A percentile compares a stretch with the other conserved stretches of the same genome.
Evolutionary conservation across 2,888 invertebrate genomes (phyloP).

Genomic region (Dryobota labecula): DNA sequence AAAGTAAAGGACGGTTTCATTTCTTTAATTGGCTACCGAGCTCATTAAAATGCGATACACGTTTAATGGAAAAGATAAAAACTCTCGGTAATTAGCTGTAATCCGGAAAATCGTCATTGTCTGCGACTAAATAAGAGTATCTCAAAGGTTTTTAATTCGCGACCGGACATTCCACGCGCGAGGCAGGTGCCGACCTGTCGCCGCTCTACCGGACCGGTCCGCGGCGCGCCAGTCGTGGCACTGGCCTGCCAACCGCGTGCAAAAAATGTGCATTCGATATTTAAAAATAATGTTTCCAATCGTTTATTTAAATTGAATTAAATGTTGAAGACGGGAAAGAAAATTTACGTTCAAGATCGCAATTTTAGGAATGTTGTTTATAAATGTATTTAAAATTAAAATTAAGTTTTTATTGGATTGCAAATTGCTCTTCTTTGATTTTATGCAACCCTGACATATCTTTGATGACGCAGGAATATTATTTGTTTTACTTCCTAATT

Average conservation of each 20-base stretch:
- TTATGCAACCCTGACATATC: slow-evolving; percentile 22
- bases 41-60: slow-evolving; percentile 63
- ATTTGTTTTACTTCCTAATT: slow-evolving; percentile 1
- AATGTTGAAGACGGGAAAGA: slow-evolving; percentile 21
- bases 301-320: slow-evolving; percentile 57
- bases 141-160: slow-evolving; percentile 76
- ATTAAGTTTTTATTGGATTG: slow-evolving; percentile 14
- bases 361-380: slow-evolving; percentile 31
- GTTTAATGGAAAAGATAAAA: slow-evolving; percentile 60
- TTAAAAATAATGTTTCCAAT: slow-evolving; percentile 68
- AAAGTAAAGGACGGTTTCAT: slow-evolving; percentile 48
- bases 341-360: slow-evolving; percentile 4
- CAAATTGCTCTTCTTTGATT: slow-evolving; percentile 34
- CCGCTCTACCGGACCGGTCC: slow-evolving; percentile 78
- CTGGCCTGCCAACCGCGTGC: slow-evolving; percentile 67
- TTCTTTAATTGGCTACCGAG: slow-evolving; percentile 56
- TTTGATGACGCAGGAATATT: slow-evolving; percentile 11
- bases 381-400: slow-evolving; percentile 9
- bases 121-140: slow-evolving; percentile 64
- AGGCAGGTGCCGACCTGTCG: slow-evolving; percentile 87
- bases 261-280: slow-evolving; percentile 74
- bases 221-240: slow-evolving; percentile 62
- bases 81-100: slow-evolving; percentile 65
- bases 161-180: slow-evolving; percentile 81
- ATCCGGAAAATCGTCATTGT: slow-evolving; percentile 75